Evolutionary conservation across 2,888 invertebrate genomes (phyloP), one percentile per base, ranked within the genome.

Genomic region (Apodemia mormo): DNA sequence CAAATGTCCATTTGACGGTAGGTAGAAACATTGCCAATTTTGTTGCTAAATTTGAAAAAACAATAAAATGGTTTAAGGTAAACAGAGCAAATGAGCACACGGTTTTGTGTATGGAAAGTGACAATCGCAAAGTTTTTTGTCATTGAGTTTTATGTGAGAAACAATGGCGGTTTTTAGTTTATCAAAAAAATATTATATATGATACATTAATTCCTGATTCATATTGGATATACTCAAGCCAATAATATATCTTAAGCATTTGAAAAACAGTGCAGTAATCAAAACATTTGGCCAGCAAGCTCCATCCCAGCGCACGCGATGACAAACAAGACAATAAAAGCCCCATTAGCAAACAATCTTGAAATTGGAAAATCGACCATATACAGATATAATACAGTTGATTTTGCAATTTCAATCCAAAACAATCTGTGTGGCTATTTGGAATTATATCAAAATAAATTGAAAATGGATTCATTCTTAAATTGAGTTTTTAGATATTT

Each of bases 241-340:
- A 74, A 71, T 74, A 70, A 75, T 61, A 65, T 37, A 70, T 70
- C 66, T 68, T 68, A 64, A 70, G 71, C 74, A 76, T 75, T 69
- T 70, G 75, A 70, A 61, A 71, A 69, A 74, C 65, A 67, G 76
- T 77, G 76, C 76, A 71, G 71, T 65, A 65, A 67, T 70, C 74
- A 74, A 72, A 72, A 76, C 70, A 73, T 69, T 75, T 75, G 80
- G 87, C 86, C 90, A 88, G 89, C 89, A 90, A 90, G 89, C 89
- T 86, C 89, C 89, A 84, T 81, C 87, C 89, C 88, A 82, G 86
- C 86, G 89, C 86, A 65, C 49, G 80, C 72, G 79, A 76, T 79
- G 77, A 80, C 80, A 76, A 81, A 87, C 82, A 83, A 73, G 58
- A 58, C 58, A 58, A 30, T 58, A 10, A 58, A 58, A 58, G 58